Evolutionary conservation across 1,140 invertebrate species (phyloP).

Genomic region (Augochlora pura): DNA sequence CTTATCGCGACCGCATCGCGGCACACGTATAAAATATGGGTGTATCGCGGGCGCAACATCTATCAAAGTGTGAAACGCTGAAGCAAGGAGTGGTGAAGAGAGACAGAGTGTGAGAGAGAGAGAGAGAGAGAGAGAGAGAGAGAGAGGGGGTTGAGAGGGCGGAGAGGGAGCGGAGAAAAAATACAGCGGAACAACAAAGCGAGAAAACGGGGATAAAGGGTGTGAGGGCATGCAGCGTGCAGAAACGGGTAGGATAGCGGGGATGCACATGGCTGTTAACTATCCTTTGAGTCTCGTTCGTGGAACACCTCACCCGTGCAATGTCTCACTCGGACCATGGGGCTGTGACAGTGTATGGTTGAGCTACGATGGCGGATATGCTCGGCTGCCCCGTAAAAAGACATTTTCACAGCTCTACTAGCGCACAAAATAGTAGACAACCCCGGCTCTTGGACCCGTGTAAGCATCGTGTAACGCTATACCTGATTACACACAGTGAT

Average conservation of each 20-base stretch:
- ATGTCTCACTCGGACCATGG: constrained; percentile 60
- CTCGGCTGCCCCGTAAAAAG: constrained; percentile 64
- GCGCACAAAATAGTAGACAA: constrained; percentile 53
- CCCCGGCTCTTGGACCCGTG: constrained; percentile 49
- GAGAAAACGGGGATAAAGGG: constrained; percentile 19
- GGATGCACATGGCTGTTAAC: constrained; percentile 57
- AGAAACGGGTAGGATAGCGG: constrained; percentile 10
- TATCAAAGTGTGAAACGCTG: background rate
- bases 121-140: too few species aligned
- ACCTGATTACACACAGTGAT: constrained; percentile 68
- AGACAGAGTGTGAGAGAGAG: too few species aligned
- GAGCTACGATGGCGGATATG: constrained; percentile 53
- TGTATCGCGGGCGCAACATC: background rate
- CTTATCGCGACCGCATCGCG: background rate
- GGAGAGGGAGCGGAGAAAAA: background rate
- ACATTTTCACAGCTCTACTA: constrained; percentile 61
- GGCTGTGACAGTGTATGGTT: constrained; percentile 48
- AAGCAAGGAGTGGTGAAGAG: background rate
- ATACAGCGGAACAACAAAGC: constrained; percentile 16
- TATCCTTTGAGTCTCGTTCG: constrained; percentile 64
- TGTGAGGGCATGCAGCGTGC: background rate
- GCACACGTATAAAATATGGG: background rate
- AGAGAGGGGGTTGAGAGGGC: too few species aligned
- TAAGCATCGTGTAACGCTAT: constrained; percentile 58
- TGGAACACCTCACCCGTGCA: constrained; percentile 62